Percentiles rank a stretch among this genome's conserved stretches.
Evolutionary conservation across 2,113 vertebrate species (phyloP).

Genomic region (Phasianus colchicus): DNA sequence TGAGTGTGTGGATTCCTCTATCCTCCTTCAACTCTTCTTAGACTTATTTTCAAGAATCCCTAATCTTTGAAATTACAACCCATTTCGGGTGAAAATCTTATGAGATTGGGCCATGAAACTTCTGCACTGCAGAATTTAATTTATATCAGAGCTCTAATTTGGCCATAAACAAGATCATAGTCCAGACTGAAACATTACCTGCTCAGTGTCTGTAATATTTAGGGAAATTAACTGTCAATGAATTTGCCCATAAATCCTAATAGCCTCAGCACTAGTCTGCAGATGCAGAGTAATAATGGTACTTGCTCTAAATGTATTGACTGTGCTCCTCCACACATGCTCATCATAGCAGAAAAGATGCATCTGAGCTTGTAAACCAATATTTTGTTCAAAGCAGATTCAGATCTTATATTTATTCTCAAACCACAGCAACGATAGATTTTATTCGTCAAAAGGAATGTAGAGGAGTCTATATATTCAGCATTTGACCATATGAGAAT

Average conservation of each 20-base stretch:
- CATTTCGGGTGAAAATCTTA: not conserved
- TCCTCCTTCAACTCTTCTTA: not conserved
- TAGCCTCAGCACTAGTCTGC: not conserved
- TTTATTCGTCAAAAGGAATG: not conserved
- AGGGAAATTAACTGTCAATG: not conserved
- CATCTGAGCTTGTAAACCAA: not conserved
- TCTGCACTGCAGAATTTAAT: not conserved
- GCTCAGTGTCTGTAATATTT: not conserved
- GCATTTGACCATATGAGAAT: not conserved
- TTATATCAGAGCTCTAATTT: not conserved
- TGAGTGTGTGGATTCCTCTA: not conserved
- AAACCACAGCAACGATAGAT: not conserved
- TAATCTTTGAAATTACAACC: not conserved
- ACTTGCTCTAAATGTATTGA: not conserved
- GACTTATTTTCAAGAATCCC: not conserved
- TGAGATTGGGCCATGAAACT: not conserved
- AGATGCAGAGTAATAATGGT: not conserved
- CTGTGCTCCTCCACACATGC: not conserved
- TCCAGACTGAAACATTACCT: not conserved
- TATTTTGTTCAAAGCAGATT: not conserved
- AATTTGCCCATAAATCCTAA: not conserved
- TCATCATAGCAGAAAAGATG: not conserved
- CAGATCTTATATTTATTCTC: conserved; percentile 28
- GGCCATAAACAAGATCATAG: not conserved
- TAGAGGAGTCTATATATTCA: not conserved